phyloP scores from a whole-genome alignment of 2,888 invertebrate species.

The Abrostola tripartita region DNA sequence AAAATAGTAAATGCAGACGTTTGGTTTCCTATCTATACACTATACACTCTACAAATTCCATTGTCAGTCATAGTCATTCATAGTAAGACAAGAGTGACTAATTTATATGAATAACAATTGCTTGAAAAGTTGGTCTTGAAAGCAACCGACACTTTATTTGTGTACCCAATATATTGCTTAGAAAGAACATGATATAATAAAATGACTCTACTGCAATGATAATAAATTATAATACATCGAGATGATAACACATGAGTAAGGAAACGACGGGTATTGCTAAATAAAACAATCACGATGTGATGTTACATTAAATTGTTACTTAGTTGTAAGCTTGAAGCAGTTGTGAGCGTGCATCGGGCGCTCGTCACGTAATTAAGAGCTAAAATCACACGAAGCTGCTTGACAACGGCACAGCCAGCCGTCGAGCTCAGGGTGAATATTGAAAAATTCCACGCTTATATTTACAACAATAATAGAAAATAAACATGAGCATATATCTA shows the following conservation, averaged over 20 bases:
- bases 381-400: no score
- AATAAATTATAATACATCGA: constrained; percentile 47
- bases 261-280: no score
- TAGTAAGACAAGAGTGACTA: constrained; percentile 34
- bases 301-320: no score
- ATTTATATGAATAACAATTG: constrained; percentile 31
- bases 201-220: constrained; percentile 36
- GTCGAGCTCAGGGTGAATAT: no score
- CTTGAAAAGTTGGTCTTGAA: constrained; percentile 25
- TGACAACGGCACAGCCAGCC: no score
- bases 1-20: constrained; percentile 71
- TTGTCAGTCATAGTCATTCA: constrained; percentile 58
- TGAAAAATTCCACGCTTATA: no score
- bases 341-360: no score
- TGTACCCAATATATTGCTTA: constrained; percentile 61
- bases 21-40: constrained; percentile 59
- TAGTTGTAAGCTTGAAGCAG: no score
- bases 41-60: constrained; percentile 55
- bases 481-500: no score
- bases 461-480: neutral
- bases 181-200: constrained; percentile 26
- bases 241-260: constrained; percentile 13
- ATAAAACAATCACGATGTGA: no score
- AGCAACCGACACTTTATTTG: constrained; percentile 24
- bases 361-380: no score